Evolutionary conservation across 2,888 invertebrate genomes (phyloP).

Genomic region (Andrena trimmerana): DNA sequence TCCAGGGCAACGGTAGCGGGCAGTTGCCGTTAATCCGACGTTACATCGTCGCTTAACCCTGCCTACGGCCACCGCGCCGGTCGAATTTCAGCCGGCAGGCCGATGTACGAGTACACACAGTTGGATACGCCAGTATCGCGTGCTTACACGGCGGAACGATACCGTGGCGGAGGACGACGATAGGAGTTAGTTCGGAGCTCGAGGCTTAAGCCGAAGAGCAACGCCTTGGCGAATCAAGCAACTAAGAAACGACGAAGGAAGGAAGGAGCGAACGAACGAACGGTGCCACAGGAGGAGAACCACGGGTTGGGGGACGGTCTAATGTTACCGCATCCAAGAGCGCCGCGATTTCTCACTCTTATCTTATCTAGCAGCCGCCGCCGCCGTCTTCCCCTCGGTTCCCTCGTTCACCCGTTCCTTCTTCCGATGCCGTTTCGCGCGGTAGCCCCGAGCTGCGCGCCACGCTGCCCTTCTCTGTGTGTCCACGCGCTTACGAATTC

Average conservation of each 20-base stretch:
- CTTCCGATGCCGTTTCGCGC: conserved; percentile 51
- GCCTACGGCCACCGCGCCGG: conserved; percentile 14
- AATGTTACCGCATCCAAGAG: conserved; percentile 81
- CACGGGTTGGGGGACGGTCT: conserved; percentile 63
- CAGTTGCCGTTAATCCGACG: conserved; percentile 71
- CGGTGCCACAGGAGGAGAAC: conserved; percentile 5
- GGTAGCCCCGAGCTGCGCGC: conserved; percentile 30
- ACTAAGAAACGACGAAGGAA: conserved; percentile 26
- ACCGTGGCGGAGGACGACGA: conserved; percentile 36
- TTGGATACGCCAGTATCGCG: conserved; percentile 42
- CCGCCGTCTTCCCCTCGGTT: conserved; percentile 46
- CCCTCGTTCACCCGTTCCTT: conserved; percentile 44
- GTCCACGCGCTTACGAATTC: conserved; percentile 43
- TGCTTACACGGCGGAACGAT: conserved; percentile 50
- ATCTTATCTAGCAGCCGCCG: conserved; percentile 79
- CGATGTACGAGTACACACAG: conserved; percentile 10
- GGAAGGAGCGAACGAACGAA: not conserved
- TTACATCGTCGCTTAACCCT: conserved; percentile 55
- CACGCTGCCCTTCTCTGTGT: conserved; percentile 27
- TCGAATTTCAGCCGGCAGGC: conserved; percentile 39
- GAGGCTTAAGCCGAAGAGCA: conserved; percentile 52
- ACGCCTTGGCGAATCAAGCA: conserved; percentile 28
- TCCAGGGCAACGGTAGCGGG: conserved; percentile 39
- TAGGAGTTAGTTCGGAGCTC: conserved; percentile 53
- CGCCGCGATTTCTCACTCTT: conserved; percentile 83